phyloP scores from a whole-genome alignment of 2,888 invertebrate genomes.

The Thecocarcelia acutangulata region DNA sequence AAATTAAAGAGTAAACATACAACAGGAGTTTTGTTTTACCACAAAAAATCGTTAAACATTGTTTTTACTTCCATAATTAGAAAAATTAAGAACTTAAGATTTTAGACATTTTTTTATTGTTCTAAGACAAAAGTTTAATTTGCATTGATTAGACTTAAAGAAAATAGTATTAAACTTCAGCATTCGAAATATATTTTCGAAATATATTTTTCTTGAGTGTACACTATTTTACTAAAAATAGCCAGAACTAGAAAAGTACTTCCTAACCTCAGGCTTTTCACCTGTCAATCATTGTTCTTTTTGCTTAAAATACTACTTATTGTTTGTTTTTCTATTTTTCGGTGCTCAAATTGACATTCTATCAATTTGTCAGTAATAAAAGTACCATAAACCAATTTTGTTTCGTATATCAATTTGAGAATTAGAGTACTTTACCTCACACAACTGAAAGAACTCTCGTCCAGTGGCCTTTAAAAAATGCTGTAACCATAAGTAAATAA shows the following conservation, averaged over 20 bases:
- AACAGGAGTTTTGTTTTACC: conserved; percentile 34
- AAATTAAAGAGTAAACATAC: neutral
- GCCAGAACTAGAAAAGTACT: conserved; percentile 49
- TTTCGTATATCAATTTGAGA: conserved; percentile 24
- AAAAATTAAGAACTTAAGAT: too few relatives aligned
- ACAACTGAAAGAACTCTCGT: too few relatives aligned
- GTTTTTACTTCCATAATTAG: neutral
- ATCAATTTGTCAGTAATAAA: conserved; percentile 67
- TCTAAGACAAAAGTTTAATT: too few relatives aligned
- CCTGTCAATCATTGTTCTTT: conserved; percentile 12
- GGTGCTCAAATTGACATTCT: conserved; percentile 56
- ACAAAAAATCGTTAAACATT: conserved; percentile 23
- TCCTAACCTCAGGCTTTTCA: neutral
- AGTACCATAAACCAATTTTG: conserved; percentile 58
- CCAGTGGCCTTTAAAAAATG: too few relatives aligned
- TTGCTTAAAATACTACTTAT: neutral
- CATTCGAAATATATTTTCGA: neutral
- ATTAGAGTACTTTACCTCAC: neutral
- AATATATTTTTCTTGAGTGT: neutral
- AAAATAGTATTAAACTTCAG: too few relatives aligned
- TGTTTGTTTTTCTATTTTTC: neutral
- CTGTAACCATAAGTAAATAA: too few relatives aligned
- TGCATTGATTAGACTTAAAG: too few relatives aligned
- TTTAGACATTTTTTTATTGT: too few relatives aligned
- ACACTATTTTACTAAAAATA: conserved; percentile 1